Evolutionary conservation across 1,140 invertebrate genomes (phyloP), one percentile per base, ranked within the genome.

Genomic region (Hyles euphorbiae): DNA sequence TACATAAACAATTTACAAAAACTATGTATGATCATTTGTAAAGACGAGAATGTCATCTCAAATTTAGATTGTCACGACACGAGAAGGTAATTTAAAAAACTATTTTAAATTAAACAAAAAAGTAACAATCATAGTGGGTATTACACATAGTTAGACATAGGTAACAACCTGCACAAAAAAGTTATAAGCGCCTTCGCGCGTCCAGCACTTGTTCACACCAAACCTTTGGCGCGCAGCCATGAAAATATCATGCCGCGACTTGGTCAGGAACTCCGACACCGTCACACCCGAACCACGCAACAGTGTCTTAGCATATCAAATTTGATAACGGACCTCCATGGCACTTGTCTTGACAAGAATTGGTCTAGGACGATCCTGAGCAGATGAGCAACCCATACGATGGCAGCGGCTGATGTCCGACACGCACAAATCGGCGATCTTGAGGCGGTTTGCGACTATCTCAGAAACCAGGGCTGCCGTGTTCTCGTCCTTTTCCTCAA

Each of bases 271-370:
- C 33, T 67, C 65, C 0, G 65, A 60, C 3, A 58, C 0, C 5
- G 65, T 67, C 10, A 60, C 46, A 0, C 65, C 65, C 40, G 60
- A 49, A n/a, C 58, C 58, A 34, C 60, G 62, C 9, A 67, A 40
- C 6, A 48, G 46, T 0, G 59, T 44, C 50, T 61, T 66, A 3
- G 45, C 36, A 46, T 47, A 56, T 60, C 60, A 67, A 0, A 67
- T 32, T 12, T 47, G 5, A n/a, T 47, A 3, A 4, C 46, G 5
- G 6, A 8, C 6, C 10, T 47, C 46, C 36, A 40, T 5, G 5
- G 8, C 2, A 40, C 8, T 40, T 5, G 8, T 5, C 8, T 40
- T 40, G 4, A 47, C 10, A n/a, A 47, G 12, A 5, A 47, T 47
- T 12, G 46, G 46, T 6, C 46, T 5, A 5, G 46, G 10, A n/a